Base-by-base conservation (phyloP, 1,140 invertebrate genomes). In the Lordiphosa collinella region DNA sequence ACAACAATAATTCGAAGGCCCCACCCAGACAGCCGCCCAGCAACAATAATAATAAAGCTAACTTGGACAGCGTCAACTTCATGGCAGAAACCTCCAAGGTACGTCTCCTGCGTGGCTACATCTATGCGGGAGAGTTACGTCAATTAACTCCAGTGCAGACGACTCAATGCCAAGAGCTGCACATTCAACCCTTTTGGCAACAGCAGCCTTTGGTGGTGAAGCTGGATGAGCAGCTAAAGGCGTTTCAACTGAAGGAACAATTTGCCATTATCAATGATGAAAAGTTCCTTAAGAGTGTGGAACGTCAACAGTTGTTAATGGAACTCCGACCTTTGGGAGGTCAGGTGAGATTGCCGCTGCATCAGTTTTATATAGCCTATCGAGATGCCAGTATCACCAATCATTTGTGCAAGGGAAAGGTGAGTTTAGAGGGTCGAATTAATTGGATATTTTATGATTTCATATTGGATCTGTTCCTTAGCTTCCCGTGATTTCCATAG, bases 341-440 rank as follows among this genome's bases (percentile, higher is more conserved):
- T 22, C 88, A 92, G 38, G 88, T 90, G 3, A 91, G 91, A 75
- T 63, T 93, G 32, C 88, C 91, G 5, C 75, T 93, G 29, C 91
- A 93, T 82, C 91, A 92, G 46, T 90, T 93, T 64, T 93, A 91
- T 58, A 76, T 92, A 18, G 91, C 92, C 1, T 93, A 91, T 61
- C 88, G 91, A 61, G 92, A 93, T 89, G 85, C 90, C 32, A 86
- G 87, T 32, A 90, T 92, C 49, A 86, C 91, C 44, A 89, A 91
- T 60, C 90, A 92, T 80, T 89, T 92, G 36, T 85, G 78, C 56
- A 75, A 84, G 58, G 74, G 74, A 40, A 87, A 88, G 75, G 87
- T 88, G 46, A 25, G 25, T 4, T 9, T 9, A 12, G 2, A 5
- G 6, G 5, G n/a, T 31, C 31, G 2, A 3, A 52, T 4, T 38